A percentile compares a stretch with the other conserved stretches of the same genome.
These are phyloP conservation scores for Metalampra italica DNA, from an alignment of 2,888 invertebrate genomes.

Conservation along the genomic window DNA sequence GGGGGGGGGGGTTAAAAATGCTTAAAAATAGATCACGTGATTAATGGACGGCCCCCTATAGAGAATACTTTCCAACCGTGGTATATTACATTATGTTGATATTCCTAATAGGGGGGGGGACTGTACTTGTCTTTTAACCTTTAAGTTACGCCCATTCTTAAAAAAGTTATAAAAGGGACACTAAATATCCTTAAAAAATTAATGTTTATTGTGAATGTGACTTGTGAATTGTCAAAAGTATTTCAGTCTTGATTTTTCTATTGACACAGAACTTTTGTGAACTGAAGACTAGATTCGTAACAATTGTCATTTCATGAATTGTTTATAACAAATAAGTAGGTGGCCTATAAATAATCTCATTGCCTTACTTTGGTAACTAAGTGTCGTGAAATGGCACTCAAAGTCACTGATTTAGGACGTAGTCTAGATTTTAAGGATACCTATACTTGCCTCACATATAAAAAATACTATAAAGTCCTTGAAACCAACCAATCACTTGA, in stretches of 20 bases:
- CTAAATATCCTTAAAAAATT: conserved; percentile 13
- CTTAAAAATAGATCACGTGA: too few relatives aligned
- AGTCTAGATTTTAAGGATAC: neutral
- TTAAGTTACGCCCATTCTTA: neutral
- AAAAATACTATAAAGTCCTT: too few relatives aligned
- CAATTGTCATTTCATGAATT: conserved; percentile 38
- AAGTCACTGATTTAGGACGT: neutral
- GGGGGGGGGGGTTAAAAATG: too few relatives aligned
- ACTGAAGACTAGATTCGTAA: conserved; percentile 59
- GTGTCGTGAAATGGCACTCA: conserved; percentile 62
- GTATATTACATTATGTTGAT: too few relatives aligned
- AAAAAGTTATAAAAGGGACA: conserved; percentile 7
- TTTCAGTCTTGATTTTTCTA: conserved; percentile 53
- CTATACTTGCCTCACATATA: too few relatives aligned
- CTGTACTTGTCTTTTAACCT: too few relatives aligned
- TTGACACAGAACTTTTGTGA: conserved; percentile 43
- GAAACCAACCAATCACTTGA: too few relatives aligned
- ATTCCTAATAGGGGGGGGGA: too few relatives aligned
- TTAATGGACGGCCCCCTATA: too few relatives aligned
- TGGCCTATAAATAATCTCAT: conserved; percentile 42
- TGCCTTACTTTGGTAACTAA: conserved; percentile 66
- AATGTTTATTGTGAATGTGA: conserved; percentile 7
- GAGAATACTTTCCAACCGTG: too few relatives aligned
- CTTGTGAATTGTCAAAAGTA: conserved; percentile 8
- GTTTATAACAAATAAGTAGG: conserved; percentile 3